Evolutionary conservation across 1,140 invertebrate species (phyloP), one percentile per base, ranked within the genome.

Genomic region (Melanaphis sacchari): DNA sequence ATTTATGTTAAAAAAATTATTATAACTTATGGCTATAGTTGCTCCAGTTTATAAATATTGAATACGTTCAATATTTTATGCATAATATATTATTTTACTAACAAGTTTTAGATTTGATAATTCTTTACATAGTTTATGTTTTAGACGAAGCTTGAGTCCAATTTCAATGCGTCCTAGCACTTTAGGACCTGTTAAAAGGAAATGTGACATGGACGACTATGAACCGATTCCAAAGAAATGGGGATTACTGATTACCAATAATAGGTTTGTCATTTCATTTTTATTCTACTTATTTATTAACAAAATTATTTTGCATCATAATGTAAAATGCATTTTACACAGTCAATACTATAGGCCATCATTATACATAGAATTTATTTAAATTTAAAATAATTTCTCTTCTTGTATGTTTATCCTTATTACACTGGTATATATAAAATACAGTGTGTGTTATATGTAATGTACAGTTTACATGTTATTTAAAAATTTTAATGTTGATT

Each of bases 111-210:
- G 24, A 41, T 40, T 84, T 88, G 31, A 88, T 90, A 36, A 15
- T 90, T 90, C 18, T 90, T 41, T 66, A 59, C 85, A 36, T 90
- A 41, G 40, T 41, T 88, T 76, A 49, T 66, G 43, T 89, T 93
- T 76, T 40, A 94, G 91, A 41, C 96, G 98, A 54, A 98, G 97
- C 94, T 96, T 98, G 93, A 98, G 97, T 94, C 98, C 98, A 21
- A 98, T 98, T 94, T 96, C 97, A 24, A 96, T 98, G 95, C 96
- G 98, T 41, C 97, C 97, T 22, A 97, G 97, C 76, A 96, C 96
- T 54, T 95, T 97, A 94, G 97, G 96, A 49, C 96, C 97, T 18
- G 96, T 97, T 40, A 98, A 98, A 95, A 96, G 98, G 93, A 98
- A 98, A 95, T 97, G 97, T 94, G 97, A 98, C 94, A 94, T 97